Base-by-base conservation (phyloP, 2,888 invertebrate genomes). In the Nephrocerus scutellatus region DNA sequence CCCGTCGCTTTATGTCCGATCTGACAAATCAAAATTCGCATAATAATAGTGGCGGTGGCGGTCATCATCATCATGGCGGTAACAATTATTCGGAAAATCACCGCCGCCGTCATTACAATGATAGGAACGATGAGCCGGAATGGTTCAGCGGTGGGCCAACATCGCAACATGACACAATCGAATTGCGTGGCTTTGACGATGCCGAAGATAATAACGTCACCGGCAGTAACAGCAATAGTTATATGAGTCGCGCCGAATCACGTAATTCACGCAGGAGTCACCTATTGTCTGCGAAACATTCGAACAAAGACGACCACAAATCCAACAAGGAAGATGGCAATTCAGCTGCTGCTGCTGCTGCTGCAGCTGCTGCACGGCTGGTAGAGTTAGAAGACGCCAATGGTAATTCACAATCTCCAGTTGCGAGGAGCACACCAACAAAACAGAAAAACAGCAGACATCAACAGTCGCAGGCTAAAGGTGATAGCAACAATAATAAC, bases 121-220 rank as follows among this genome's bases (percentile, higher is more conserved):
- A 72, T 53, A 73, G 73, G 56, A 74, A 73, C 52, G 87, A 85
- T 51, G 88, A 90, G 63, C 92, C 92, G 4, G 91, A 92, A 70
- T 92, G 93, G 88, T 84, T 82, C 60, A 84, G 84, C 56, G 82
- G 82, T 43, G 93, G 92, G 29, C 93, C 93, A 30, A 84, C 85
- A 44, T 91, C 91, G 44, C 87, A 91, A 62, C 66, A 82, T 58
- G 95, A 95, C 56, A 90, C 88, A 23, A 95, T 95, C 55, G 95
- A 95, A 67, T 72, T 95, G 53, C 81, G 85, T 31, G 95, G 95
- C 13, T 95, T 95, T 69, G 91, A 93, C 55, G 88, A 88, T 39
- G 46, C 44, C 24, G 57, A 84, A 13, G 59, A 57, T 15, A 44
- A 46, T 2, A 34, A 49, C 19, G 39, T 36, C 3, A 46, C 49